Conservation (phyloP, 2,888 invertebrate genomes). For the Phalera bucephala region DNA sequence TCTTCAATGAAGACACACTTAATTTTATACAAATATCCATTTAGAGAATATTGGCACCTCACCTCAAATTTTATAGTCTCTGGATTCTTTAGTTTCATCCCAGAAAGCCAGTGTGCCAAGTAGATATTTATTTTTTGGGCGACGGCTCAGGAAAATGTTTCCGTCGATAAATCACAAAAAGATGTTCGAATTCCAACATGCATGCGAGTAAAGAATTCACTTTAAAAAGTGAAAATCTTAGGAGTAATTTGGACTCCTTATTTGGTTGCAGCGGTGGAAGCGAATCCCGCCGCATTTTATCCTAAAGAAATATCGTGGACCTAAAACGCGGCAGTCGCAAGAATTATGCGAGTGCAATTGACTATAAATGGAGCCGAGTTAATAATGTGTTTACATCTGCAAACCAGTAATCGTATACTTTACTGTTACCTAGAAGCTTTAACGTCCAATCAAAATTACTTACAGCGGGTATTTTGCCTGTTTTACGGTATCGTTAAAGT, state of each 20-base stretch:
- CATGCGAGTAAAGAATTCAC: constrained; percentile 5
- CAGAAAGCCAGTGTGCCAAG: background rate
- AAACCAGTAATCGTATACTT: constrained; percentile 39
- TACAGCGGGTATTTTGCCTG: constrained; percentile 51
- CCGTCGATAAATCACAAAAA: constrained; percentile 2
- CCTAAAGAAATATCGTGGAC: constrained; percentile 5
- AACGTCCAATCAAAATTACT: constrained; percentile 67
- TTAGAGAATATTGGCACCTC: too few relatives aligned
- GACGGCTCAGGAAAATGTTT: background rate
- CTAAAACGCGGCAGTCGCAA: constrained; percentile 4
- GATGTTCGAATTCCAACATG: constrained; percentile 1
- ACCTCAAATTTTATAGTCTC: too few relatives aligned
- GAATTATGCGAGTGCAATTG: constrained; percentile 18
- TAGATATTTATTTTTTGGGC: background rate
- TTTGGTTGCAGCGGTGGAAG: constrained; percentile 6
- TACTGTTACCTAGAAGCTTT: constrained; percentile 59
- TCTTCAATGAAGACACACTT: too few relatives aligned
- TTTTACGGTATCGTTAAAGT: constrained; percentile 72
- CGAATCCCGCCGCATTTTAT: constrained; percentile 2
- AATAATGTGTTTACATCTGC: constrained; percentile 49
- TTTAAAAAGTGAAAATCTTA: constrained; percentile 3
- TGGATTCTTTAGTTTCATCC: background rate
- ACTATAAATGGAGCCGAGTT: constrained; percentile 28
- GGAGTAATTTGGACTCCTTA: constrained; percentile 7
- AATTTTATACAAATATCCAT: too few relatives aligned